Percentiles rank a stretch among this genome's conserved stretches.
Conservation (phyloP, 2,888 invertebrate genomes). For the Amitus sp. region DNA sequence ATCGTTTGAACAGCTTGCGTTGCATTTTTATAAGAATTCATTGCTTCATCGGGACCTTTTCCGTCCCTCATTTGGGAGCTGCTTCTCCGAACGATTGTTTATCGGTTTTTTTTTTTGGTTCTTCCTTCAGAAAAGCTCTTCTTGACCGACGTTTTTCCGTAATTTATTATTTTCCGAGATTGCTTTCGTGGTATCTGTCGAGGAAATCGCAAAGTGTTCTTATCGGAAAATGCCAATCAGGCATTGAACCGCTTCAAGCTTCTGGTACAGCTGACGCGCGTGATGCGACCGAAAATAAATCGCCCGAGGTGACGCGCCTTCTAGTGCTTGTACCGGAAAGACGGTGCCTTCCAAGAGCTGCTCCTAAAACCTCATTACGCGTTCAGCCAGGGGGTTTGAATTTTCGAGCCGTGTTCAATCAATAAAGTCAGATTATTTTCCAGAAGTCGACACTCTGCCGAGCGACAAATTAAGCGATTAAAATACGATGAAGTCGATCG, state of each 20-base stretch:
- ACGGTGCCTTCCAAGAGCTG: conserved; percentile 39
- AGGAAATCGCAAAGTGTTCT: conserved; percentile 26
- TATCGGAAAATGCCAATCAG: conserved; percentile 59
- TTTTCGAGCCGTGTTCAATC: no score
- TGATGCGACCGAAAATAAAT: conserved; percentile 43
- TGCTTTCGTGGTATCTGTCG: not conserved
- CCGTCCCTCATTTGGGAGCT: not conserved
- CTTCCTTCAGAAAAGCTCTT: no score
- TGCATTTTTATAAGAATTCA: not conserved
- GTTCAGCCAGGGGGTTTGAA: no score
- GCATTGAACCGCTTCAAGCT: conserved; percentile 35
- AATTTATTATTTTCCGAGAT: not conserved
- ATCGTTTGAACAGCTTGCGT: not conserved
- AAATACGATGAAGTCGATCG: no score
- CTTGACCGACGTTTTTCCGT: not conserved
- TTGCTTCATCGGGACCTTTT: not conserved
- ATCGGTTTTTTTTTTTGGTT: no score
- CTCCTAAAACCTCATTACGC: conserved; percentile 29
- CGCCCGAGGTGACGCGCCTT: conserved; percentile 38
- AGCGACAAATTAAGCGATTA: no score
- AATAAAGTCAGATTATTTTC: no score
- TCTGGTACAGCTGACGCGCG: conserved; percentile 25
- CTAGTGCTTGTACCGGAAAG: conserved; percentile 32
- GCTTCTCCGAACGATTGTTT: no score
- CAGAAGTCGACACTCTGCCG: no score